Conservation (phyloP, 1,140 invertebrate species). For the Mesaphorura yosii region DNA sequence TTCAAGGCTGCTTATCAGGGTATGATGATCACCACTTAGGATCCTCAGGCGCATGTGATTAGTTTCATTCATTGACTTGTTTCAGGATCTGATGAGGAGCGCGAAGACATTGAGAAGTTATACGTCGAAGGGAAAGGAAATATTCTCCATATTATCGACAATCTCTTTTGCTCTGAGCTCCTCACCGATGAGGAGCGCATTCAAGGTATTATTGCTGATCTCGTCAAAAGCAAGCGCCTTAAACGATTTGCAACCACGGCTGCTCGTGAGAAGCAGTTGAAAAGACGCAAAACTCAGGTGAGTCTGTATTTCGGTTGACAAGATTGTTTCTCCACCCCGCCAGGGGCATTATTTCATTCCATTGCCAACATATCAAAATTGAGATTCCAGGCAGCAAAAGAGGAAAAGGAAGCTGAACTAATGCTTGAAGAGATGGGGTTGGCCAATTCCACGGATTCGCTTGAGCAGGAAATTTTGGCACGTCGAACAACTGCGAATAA, state of each 20-base stretch:
- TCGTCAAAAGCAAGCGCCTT: constrained; percentile 14
- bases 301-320: too few species aligned
- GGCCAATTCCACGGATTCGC: constrained; percentile 4
- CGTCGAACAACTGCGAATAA: constrained; percentile 4
- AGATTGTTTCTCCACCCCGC: too few species aligned
- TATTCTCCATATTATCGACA: constrained; percentile 18
- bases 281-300: too few species aligned
- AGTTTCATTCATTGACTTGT: not conserved
- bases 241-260: too few species aligned
- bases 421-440: constrained; percentile 3
- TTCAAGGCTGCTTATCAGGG: constrained; percentile 21
- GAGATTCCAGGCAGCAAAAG: constrained; percentile 17
- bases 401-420: constrained; percentile 22
- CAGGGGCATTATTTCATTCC: too few species aligned
- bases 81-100: constrained; percentile 25
- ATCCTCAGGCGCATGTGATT: not conserved
- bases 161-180: constrained; percentile 22
- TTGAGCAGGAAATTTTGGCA: constrained; percentile 8
- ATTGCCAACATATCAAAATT: too few species aligned
- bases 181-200: constrained; percentile 17
- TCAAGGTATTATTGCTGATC: constrained; percentile 8
- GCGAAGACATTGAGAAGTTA: constrained; percentile 12
- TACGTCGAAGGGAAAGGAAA: constrained; percentile 19
- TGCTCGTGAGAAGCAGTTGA: not conserved
- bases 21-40: not conserved